These are phyloP conservation scores for Neelides sp. DNA, from an alignment of 1,140 invertebrate species.

Conservation along the genomic window DNA sequence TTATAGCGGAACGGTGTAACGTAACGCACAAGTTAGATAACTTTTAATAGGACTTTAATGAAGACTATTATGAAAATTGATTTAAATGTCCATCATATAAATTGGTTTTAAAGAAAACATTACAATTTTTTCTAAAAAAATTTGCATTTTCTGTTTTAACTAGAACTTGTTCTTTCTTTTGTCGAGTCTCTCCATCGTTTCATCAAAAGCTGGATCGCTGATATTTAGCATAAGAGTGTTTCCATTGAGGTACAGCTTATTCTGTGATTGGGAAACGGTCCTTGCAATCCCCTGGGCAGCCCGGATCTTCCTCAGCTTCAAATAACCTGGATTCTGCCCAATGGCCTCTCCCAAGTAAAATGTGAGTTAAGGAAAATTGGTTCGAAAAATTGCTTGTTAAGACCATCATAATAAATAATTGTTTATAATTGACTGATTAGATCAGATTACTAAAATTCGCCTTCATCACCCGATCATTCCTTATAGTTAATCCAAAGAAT, in stretches of 20 bases:
- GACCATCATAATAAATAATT: too few relatives aligned
- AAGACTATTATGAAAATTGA: too few relatives aligned
- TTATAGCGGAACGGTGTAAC: too few relatives aligned
- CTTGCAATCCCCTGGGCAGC: conserved; percentile 94
- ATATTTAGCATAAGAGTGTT: conserved; percentile 94
- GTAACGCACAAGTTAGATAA: too few relatives aligned
- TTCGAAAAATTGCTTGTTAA: conserved; percentile 45
- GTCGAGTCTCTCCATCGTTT: conserved; percentile 55
- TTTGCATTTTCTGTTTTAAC: conserved; percentile 1
- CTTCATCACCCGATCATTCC: conserved; percentile 16
- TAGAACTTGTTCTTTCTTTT: too few relatives aligned
- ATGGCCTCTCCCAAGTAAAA: conserved; percentile 89
- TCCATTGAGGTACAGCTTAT: conserved; percentile 84
- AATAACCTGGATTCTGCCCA: conserved; percentile 86
- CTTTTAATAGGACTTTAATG: too few relatives aligned
- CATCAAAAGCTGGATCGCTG: conserved; percentile 84
- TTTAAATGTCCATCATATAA: too few relatives aligned
- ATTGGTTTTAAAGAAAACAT: too few relatives aligned
- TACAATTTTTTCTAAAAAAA: conserved; percentile 3
- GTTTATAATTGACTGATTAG: too few relatives aligned
- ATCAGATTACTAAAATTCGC: conserved; percentile 31
- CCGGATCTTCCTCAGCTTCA: conserved; percentile 92
- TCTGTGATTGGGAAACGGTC: conserved; percentile 88
- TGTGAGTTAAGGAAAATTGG: too few relatives aligned
- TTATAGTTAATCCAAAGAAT: too few relatives aligned